phyloP scores from a whole-genome alignment of 2,113 vertebrate genomes.

The Brienomyrus longianalis region DNA sequence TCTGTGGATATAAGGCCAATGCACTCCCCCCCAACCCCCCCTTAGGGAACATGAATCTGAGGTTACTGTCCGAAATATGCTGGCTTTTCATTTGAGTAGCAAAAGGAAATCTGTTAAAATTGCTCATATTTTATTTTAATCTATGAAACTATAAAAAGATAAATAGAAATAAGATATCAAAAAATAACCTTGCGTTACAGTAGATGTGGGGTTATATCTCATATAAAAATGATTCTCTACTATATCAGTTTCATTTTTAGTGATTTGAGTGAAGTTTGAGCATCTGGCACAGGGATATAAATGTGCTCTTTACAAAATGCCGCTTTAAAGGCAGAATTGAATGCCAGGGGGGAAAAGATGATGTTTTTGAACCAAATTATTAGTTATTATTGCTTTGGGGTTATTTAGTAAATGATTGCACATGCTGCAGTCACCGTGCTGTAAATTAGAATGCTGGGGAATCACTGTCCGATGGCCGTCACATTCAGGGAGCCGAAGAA shows the following conservation, averaged over 20 bases:
- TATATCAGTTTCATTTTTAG: not conserved
- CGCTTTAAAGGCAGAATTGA: constrained; percentile 32
- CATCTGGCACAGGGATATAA: not conserved
- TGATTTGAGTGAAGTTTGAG: not conserved
- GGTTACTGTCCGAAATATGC: not conserved
- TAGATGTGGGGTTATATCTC: not conserved
- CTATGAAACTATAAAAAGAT: not conserved
- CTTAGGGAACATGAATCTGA: not conserved
- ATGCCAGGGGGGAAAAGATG: constrained; percentile 36
- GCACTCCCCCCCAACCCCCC: not conserved
- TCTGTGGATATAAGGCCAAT: not conserved
- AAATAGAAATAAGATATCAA: not conserved
- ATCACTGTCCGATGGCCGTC: not conserved
- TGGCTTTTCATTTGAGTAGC: not conserved
- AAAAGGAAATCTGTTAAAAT: not conserved
- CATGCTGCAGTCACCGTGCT: constrained; percentile 10
- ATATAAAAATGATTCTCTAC: not conserved
- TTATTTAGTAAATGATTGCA: constrained; percentile 48
- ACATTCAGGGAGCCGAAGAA: not conserved
- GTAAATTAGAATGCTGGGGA: constrained; percentile 11
- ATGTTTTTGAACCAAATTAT: constrained; percentile 36
- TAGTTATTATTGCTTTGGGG: constrained; percentile 42
- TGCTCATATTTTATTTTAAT: not conserved
- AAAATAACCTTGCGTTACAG: constrained; percentile 1
- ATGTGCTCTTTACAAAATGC: not conserved